Evolutionary conservation across 1,140 invertebrate genomes (phyloP).

Genomic region (Ptiloglossa arizonensis): DNA sequence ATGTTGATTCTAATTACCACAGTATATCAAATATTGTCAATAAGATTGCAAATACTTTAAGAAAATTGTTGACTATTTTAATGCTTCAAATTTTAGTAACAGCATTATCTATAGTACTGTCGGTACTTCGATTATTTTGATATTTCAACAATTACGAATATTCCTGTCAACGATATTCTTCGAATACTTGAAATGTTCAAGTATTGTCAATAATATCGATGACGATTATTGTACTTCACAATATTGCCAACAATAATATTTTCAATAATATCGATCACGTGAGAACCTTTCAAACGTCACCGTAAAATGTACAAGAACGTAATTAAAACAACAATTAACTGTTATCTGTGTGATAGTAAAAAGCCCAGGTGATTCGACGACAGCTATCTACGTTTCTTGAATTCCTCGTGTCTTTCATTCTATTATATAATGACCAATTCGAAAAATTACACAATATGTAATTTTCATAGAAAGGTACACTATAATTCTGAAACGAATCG

Average conservation of each 20-base stretch:
- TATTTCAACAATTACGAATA: slow-evolving; percentile 17
- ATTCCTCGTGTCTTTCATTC: background rate
- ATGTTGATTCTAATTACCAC: background rate
- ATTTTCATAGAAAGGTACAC: slow-evolving; percentile 26
- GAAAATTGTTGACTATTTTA: background rate
- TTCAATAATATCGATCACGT: slow-evolving; percentile 1
- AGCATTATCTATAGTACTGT: background rate
- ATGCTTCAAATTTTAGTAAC: slow-evolving; percentile 19
- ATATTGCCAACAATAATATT: slow-evolving; percentile 25
- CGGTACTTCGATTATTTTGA: slow-evolving; percentile 29
- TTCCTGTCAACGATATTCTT: slow-evolving; percentile 2
- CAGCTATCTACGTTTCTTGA: background rate
- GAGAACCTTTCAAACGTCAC: slow-evolving; percentile 2
- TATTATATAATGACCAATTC: background rate
- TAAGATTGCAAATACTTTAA: background rate
- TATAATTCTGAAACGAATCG: background rate
- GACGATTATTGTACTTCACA: slow-evolving; percentile 36
- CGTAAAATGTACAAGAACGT: background rate
- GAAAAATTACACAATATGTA: slow-evolving; percentile 6
- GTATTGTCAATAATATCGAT: slow-evolving; percentile 26
- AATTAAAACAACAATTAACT: background rate
- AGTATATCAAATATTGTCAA: background rate
- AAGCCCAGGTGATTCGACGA: background rate
- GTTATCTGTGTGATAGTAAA: slow-evolving; percentile 17
- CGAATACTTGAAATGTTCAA: background rate